These are phyloP conservation scores for Triplophysa bombifrons DNA, from an alignment of 2,797 vertebrate genomes.

Conservation along the genomic window DNA sequence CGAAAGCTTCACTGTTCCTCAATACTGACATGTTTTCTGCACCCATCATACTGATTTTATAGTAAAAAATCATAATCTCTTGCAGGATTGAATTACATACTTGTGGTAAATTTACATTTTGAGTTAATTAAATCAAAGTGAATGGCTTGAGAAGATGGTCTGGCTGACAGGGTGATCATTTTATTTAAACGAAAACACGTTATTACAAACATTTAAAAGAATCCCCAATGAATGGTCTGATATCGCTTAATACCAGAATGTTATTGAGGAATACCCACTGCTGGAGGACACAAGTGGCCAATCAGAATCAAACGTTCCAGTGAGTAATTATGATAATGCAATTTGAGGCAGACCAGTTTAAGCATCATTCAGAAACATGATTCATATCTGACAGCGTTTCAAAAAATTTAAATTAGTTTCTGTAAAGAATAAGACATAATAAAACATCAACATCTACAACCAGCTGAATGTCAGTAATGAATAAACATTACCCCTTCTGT, in stretches of 20 bases:
- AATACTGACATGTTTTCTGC: neutral
- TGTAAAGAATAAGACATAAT: neutral
- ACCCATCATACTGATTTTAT: neutral
- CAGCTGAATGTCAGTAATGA: neutral
- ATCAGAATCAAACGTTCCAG: neutral
- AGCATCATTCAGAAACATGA: neutral
- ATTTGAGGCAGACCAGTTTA: neutral
- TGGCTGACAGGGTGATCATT: neutral
- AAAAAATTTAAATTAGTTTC: neutral
- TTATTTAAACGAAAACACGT: neutral
- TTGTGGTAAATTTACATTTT: neutral
- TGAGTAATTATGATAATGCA: conserved; percentile 6
- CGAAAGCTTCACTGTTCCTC: neutral
- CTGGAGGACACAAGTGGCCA: neutral
- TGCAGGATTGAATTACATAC: conserved; percentile 7
- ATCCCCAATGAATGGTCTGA: neutral
- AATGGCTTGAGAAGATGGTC: neutral
- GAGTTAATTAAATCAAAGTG: neutral
- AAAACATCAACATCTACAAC: neutral
- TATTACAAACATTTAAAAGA: neutral
- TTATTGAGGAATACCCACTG: neutral
- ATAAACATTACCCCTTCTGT: neutral
- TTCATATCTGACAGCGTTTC: neutral
- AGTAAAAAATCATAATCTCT: neutral
- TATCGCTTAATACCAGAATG: neutral